A percentile compares a stretch with the other conserved stretches of the same genome.
Evolutionary conservation across 2,797 vertebrate genomes (phyloP).

Genomic region (Poecilia velifera): DNA sequence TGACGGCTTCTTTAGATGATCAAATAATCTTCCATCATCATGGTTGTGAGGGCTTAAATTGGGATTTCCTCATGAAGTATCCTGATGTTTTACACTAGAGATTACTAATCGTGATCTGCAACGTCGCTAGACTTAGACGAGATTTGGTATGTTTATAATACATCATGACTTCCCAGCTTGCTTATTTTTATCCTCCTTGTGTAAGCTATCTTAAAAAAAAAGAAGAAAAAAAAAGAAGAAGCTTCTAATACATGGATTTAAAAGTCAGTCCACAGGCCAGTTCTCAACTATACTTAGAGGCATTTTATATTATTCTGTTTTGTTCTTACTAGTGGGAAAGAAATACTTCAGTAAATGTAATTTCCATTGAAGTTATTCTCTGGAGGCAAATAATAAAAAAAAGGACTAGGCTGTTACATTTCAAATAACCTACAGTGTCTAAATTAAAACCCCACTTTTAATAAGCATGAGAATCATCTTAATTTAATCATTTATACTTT

Average conservation of each 20-base stretch:
- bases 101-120: not conserved
- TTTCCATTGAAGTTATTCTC: conserved; percentile 65
- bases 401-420: conserved; percentile 64
- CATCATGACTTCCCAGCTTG: not conserved
- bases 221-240: not conserved
- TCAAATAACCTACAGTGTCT: conserved; percentile 68
- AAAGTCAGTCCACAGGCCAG: not conserved
- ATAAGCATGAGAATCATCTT: conserved; percentile 72
- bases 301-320: conserved; percentile 28
- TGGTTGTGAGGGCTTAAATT: not conserved
- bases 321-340: conserved; percentile 37
- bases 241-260: not conserved
- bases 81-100: not conserved
- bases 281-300: conserved; percentile 15
- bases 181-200: not conserved
- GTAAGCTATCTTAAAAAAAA: not conserved
- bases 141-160: not conserved
- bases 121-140: too few species aligned
- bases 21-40: not conserved
- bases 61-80: not conserved
- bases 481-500: conserved; percentile 80
- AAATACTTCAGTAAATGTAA: conserved; percentile 40
- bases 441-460: conserved; percentile 75
- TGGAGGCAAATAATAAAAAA: conserved; percentile 50
- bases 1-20: not conserved